Conservation (phyloP, 2,113 vertebrate genomes). For the Lichenostomus cassidix region DNA sequence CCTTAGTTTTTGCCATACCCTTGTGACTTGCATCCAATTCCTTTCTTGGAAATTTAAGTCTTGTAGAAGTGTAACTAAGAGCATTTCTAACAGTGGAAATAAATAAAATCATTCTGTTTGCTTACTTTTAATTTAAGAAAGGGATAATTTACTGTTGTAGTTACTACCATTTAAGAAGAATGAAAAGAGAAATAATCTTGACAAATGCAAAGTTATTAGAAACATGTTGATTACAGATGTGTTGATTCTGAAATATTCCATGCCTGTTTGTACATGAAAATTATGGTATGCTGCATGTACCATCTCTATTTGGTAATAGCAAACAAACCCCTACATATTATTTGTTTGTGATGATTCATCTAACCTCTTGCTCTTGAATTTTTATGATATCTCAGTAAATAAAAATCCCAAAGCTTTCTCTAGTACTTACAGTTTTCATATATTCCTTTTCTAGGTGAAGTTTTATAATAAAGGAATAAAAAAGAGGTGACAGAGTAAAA, state of each 20-base stretch:
- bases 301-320: neutral
- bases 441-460: neutral
- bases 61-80: neutral
- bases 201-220: conserved; percentile 1
- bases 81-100: conserved; percentile 31
- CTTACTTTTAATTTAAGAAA: conserved; percentile 48
- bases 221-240: conserved; percentile 49
- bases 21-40: neutral
- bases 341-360: conserved; percentile 12
- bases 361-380: neutral
- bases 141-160: conserved; percentile 36
- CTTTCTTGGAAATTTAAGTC: neutral
- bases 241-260: conserved; percentile 20
- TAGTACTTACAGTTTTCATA: neutral
- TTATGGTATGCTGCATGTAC: neutral
- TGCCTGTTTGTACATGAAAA: neutral
- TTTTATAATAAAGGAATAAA: neutral
- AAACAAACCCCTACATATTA: neutral
- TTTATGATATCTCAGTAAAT: neutral
- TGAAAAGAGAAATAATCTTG: conserved; percentile 26
- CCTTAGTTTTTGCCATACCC: neutral
- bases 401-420: neutral
- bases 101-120: conserved; percentile 32
- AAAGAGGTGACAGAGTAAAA: neutral
- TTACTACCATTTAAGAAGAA: conserved; percentile 23